Evolutionary conservation across 2,113 vertebrate species (phyloP).

Genomic region (Etia nguti): DNA sequence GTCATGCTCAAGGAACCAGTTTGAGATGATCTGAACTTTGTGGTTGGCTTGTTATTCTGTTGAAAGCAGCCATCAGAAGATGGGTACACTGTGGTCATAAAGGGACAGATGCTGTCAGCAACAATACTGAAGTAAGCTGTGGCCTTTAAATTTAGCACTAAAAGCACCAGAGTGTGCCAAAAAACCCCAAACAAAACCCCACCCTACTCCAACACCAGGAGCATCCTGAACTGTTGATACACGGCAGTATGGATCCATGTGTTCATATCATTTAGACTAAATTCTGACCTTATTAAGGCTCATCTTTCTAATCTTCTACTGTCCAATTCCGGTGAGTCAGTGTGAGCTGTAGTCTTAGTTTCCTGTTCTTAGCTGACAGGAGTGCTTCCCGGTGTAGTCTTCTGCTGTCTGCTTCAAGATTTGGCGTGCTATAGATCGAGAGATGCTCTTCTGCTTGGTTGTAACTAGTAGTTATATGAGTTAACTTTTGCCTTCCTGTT

Average conservation of each 20-base stretch:
- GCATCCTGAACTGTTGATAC: not conserved
- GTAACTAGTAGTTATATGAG: not conserved
- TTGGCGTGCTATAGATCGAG: rapidly evolving
- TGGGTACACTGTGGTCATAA: not conserved
- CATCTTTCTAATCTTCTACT: not conserved
- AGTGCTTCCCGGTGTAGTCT: not conserved
- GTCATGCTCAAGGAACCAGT: not conserved
- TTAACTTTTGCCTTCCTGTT: not conserved
- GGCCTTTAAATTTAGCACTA: not conserved
- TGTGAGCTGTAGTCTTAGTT: not conserved
- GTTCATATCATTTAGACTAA: not conserved
- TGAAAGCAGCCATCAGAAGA: not conserved
- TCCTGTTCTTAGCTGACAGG: not conserved
- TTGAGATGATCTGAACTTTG: not conserved
- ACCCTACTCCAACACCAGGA: not conserved
- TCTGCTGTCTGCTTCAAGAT: not conserved
- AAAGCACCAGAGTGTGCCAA: not conserved
- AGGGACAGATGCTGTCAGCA: not conserved
- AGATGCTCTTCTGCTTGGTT: not conserved
- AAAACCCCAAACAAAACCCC: not conserved
- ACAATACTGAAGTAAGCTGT: not conserved
- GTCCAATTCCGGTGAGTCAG: not conserved
- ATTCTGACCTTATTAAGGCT: not conserved
- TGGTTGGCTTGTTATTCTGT: not conserved
- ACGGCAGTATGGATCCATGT: not conserved